phyloP scores from a whole-genome alignment of 2,888 invertebrate species.

The Entomobrya multifasciata region DNA sequence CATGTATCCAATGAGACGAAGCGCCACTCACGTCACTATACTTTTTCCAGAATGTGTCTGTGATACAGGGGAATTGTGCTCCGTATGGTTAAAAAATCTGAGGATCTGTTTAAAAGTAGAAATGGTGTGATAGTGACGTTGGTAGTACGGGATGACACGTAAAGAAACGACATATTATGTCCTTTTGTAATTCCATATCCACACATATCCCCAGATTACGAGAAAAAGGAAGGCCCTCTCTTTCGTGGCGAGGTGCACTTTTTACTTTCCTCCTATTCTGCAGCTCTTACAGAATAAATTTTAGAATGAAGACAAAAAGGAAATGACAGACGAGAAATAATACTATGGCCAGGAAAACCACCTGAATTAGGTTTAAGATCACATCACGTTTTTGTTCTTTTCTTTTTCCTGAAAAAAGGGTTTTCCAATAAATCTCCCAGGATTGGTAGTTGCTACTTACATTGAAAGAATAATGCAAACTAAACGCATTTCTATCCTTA shows the following conservation, averaged over 20 bases:
- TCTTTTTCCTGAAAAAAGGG: neutral
- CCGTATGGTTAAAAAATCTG: neutral
- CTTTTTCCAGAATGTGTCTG: neutral
- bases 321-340: slow-evolving; percentile 20
- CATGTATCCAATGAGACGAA: neutral
- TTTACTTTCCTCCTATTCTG: neutral
- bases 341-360: no score
- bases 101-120: neutral
- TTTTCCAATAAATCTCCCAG: slow-evolving; percentile 14
- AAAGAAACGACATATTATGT: neutral
- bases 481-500: neutral
- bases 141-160: neutral
- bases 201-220: neutral
- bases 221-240: neutral
- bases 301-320: slow-evolving; percentile 15
- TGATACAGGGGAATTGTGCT: neutral
- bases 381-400: neutral
- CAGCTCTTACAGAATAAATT: slow-evolving; percentile 13
- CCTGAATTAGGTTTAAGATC: neutral
- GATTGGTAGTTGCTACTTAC: neutral
- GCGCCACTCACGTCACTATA: neutral
- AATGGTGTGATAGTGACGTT: neutral
- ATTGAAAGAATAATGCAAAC: neutral
- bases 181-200: neutral
- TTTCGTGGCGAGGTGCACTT: no score